Evolutionary conservation across 2,113 vertebrate species (phyloP).

Genomic region (Apistogramma diplotaenia): DNA sequence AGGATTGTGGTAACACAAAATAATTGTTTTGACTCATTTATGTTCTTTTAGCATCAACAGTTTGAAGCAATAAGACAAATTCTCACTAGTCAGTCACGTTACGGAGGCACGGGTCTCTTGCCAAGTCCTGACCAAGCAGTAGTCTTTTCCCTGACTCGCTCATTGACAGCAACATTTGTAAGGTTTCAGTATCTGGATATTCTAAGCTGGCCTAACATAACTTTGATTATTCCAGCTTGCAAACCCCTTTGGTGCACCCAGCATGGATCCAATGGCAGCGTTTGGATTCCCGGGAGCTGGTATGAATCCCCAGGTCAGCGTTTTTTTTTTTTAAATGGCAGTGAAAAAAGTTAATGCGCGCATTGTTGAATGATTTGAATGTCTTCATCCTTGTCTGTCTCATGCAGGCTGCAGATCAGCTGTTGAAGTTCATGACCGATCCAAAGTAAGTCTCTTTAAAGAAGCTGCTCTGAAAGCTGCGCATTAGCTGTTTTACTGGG

Average conservation of each 20-base stretch:
- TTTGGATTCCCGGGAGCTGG: constrained; percentile 74
- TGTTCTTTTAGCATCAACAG: neutral
- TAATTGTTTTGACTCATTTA: neutral
- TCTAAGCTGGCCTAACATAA: neutral
- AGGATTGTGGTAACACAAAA: neutral
- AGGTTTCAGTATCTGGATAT: neutral
- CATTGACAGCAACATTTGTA: neutral
- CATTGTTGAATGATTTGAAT: neutral
- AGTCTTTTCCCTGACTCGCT: neutral
- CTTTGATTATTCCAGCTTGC: constrained; percentile 56
- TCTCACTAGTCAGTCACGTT: neutral
- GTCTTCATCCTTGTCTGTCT: neutral
- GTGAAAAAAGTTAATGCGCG: neutral
- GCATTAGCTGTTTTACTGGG: neutral
- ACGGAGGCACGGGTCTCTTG: neutral
- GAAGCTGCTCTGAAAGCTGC: neutral
- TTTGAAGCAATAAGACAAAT: neutral
- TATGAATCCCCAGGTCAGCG: constrained; percentile 74
- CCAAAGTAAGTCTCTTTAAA: constrained; percentile 86
- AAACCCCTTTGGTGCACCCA: constrained; percentile 67
- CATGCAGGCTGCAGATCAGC: constrained; percentile 89
- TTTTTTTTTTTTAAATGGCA: neutral
- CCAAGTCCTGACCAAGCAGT: neutral
- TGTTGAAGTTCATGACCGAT: constrained; percentile 96
- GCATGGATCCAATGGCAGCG: constrained; percentile 72